Percentiles rank a stretch among this genome's conserved stretches.
These are phyloP conservation scores for Protonemura montana DNA, from an alignment of 2,888 invertebrate genomes.

Conservation along the genomic window DNA sequence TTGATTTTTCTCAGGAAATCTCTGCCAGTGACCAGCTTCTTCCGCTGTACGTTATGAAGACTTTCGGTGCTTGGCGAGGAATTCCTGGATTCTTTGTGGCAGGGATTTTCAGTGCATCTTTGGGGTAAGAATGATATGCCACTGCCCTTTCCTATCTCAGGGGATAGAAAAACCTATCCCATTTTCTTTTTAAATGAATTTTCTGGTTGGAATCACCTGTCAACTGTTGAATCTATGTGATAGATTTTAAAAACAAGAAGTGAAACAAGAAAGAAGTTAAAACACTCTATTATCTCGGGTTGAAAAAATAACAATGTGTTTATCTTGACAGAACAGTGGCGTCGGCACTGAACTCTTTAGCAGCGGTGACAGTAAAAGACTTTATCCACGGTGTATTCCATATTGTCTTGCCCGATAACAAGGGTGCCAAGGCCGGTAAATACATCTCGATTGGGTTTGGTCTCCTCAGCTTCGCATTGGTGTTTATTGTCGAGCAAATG, in stretches of 20 bases:
- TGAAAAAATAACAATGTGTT: too few relatives aligned
- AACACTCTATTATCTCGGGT: too few relatives aligned
- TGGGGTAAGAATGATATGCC: slow-evolving; percentile 71
- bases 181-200: too few relatives aligned
- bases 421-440: slow-evolving; percentile 77
- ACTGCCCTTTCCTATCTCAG: too few relatives aligned
- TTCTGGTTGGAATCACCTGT: too few relatives aligned
- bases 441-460: slow-evolving; percentile 77
- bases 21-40: slow-evolving; percentile 81
- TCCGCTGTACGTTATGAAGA: slow-evolving; percentile 88
- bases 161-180: too few relatives aligned
- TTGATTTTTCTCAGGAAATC: slow-evolving; percentile 58
- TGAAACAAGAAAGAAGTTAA: too few relatives aligned
- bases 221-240: too few relatives aligned
- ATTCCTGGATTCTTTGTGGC: slow-evolving; percentile 93
- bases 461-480: slow-evolving; percentile 76
- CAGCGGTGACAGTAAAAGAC: slow-evolving; percentile 91
- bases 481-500: slow-evolving; percentile 85
- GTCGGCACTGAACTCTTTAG: slow-evolving; percentile 91
- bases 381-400: slow-evolving; percentile 76
- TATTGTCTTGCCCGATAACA: slow-evolving; percentile 74
- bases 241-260: too few relatives aligned
- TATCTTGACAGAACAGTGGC: slow-evolving; percentile 84
- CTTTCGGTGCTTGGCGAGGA: slow-evolving; percentile 77
- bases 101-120: slow-evolving; percentile 93